phyloP scores from a whole-genome alignment of 2,113 vertebrate species.

The Paedocypris sp. region DNA sequence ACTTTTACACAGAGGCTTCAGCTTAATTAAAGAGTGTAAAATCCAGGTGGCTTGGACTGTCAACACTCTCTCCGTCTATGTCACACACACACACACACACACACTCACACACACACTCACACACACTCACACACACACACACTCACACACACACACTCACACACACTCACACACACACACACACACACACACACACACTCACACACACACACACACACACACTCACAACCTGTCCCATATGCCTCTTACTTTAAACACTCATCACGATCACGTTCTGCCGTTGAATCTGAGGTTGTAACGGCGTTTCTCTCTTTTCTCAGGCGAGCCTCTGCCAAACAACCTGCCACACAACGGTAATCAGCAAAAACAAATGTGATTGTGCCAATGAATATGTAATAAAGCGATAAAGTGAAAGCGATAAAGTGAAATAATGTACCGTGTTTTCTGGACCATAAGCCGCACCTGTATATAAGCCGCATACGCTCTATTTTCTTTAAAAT shows the following conservation, averaged over 20 bases:
- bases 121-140: too few relatives aligned
- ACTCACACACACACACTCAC: too few relatives aligned
- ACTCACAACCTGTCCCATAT: constrained; percentile 18
- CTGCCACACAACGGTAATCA: constrained; percentile 47
- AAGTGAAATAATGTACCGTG: too few relatives aligned
- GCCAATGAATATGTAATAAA: too few relatives aligned
- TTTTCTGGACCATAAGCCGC: too few relatives aligned
- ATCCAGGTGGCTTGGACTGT: constrained; percentile 18
- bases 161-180: constrained; percentile 15
- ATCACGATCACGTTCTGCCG: not conserved
- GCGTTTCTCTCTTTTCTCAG: constrained; percentile 39
- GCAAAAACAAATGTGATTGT: not conserved
- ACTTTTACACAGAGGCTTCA: not conserved
- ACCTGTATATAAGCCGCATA: too few relatives aligned
- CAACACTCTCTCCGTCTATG: constrained; percentile 28
- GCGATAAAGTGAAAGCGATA: too few relatives aligned
- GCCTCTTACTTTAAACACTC: constrained; percentile 19
- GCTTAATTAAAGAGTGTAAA: constrained; percentile 24
- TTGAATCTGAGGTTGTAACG: too few relatives aligned
- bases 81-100: constrained; percentile 1
- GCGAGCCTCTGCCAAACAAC: constrained; percentile 49
- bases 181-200: too few relatives aligned
- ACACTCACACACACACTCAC: constrained; percentile 20
- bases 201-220: not conserved
- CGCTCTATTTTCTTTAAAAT: too few relatives aligned